Base-by-base conservation (phyloP, 2,888 invertebrate genomes). In the Onchidella celtica region DNA sequence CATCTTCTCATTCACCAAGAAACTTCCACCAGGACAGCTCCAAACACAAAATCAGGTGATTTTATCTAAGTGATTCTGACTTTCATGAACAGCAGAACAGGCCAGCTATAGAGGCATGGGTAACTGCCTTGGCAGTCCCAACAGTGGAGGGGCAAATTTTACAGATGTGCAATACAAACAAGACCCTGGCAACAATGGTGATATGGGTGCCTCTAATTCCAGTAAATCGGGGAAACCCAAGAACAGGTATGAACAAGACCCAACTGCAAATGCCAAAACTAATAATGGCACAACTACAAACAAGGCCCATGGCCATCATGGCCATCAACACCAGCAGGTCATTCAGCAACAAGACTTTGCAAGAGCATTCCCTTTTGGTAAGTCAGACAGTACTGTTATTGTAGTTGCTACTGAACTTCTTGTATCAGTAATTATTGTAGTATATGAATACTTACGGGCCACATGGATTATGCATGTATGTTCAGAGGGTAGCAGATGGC, bases 201-300 rank as follows among this genome's bases (percentile, higher is more conserved):
- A 9, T 27, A 69, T 29, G 14, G 24, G 27, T 57, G 32, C 70
- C 4, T 27, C 27, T 0, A 61, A 78, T n/a, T n/a, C n/a, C n/a
- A n/a, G n/a, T n/a, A n/a, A n/a, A n/a, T n/a, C n/a, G n/a, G 11
- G 24, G 1, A 24, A 27, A 21, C 36, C 11, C 3, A 78, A 78
- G n/a, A 34, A 6, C 1, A 34, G 55, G 14, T 59, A 61, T 69
- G 69, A 24, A 9, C 66, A 1, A 0, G 34, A 59, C 11, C 21
- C 78, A 34, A 27, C 61, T 21, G 38, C 34, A n/a, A 24, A 6
- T 24, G 69, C n/a, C 24, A 69, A 17, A 55, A 59, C 78, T 3
- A 78, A 77, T n/a, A 77, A 78, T 57, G 59, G 78, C 32, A 70
- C 70, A 2, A 57, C 69, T 17, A 77, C 77, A 38, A n/a, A 68